Base-by-base conservation (phyloP, 2,113 vertebrate genomes). In the Toxotes jaculatrix region DNA sequence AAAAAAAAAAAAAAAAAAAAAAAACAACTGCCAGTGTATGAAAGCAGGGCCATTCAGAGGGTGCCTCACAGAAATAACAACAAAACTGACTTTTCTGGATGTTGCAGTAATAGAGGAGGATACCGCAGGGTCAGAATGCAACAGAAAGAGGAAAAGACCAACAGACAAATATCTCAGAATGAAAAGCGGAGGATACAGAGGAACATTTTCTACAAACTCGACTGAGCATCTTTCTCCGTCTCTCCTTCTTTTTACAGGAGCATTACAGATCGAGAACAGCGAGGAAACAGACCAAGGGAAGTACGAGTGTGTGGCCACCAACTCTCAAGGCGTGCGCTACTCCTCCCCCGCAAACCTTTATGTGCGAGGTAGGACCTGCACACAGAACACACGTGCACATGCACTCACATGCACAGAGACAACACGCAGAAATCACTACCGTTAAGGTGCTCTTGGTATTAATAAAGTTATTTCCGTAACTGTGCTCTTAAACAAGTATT, bases 281-380 rank as follows among this genome's bases (percentile, higher is more conserved):
- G 98, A 99, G 88, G 98, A 99, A 94, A 98, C 97, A 0, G 98
- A 99, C 94, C 98, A 99, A 94, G 98, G 98, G 91, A 99, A 99
- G 90, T 99, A 99, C 1, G 98, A 99, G 78, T 99, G 98, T 0
- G 98, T 99, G 87, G 97, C 98, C 81, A 97, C 97, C 89, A 99
- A 99, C 94, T 97, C 96, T 73, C 97, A 97, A 0, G 98, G 98
- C 1, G 98, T 99, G 79, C 98, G 98, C 88, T 99, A 99, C 93
- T 99, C 98, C 1, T 96, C 98, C 23, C 98, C 98, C 0, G 98
- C 98, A 90, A 99, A 99, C 95, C 96, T 99, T 87, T 99, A 99
- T 79, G 98, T 99, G 95, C 96, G 98, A 99, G 98, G 98, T 99
- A 99, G 96, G 97, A 96, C 96, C 91, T 89, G 69, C 67, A 76